A percentile compares a stretch with the other conserved stretches of the same genome.
These are phyloP conservation scores for Diarsia dahlii DNA, from an alignment of 2,888 invertebrate species.

Conservation along the genomic window DNA sequence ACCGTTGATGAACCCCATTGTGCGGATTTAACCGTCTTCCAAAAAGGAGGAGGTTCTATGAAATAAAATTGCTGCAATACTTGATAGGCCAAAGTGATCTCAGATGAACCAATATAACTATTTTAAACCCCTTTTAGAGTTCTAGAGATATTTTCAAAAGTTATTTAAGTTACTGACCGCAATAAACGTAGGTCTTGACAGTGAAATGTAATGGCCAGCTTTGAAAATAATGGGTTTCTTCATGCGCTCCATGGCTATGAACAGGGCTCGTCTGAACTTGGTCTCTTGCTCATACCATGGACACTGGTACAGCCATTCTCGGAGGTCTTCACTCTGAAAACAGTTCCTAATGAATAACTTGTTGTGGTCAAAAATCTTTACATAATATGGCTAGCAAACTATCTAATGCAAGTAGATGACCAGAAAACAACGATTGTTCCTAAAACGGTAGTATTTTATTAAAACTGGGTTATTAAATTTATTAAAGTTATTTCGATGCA, in stretches of 20 bases:
- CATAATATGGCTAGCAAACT: too few species aligned
- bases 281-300: conserved; percentile 89
- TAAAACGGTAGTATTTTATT: too few species aligned
- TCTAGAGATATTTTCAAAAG: background rate
- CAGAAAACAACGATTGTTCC: too few species aligned
- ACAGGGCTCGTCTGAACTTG: conserved; percentile 81
- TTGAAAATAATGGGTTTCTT: conserved; percentile 87
- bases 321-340: conserved; percentile 83
- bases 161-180: conserved; percentile 73
- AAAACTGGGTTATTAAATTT: too few species aligned
- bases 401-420: too few species aligned
- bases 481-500: too few species aligned
- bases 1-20: too few species aligned
- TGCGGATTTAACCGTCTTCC: too few species aligned
- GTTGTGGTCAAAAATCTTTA: background rate
- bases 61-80: too few species aligned
- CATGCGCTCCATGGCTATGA: conserved; percentile 88
- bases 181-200: conserved; percentile 89
- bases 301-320: conserved; percentile 87
- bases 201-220: conserved; percentile 89
- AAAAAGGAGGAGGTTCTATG: too few species aligned
- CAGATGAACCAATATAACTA: background rate
- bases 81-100: too few species aligned
- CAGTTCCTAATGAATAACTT: too few species aligned
- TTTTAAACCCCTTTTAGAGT: background rate